These are phyloP conservation scores for Ianthella basta DNA, from an alignment of 37 sponge, comb jelly and placozoan species.

Conservation along the genomic window DNA sequence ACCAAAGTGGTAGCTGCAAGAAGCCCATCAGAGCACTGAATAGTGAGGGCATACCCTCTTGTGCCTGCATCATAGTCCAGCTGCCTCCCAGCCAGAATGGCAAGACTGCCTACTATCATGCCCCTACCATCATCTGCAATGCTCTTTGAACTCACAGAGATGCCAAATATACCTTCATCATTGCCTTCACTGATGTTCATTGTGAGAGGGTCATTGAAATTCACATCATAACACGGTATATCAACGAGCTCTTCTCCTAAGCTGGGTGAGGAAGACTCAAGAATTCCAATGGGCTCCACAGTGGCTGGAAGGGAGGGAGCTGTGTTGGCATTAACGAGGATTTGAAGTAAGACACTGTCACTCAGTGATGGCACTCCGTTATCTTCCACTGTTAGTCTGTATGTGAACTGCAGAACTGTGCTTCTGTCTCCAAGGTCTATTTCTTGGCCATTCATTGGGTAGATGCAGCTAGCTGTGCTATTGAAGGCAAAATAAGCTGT, in stretches of 20 bases:
- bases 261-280: neutral
- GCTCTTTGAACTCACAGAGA: slow-evolving; percentile 36
- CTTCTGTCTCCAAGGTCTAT: slow-evolving; percentile 16
- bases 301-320: neutral
- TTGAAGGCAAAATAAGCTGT: neutral
- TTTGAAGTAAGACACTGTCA: neutral
- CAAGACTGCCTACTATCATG: slow-evolving; percentile 47
- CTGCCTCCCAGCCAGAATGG: neutral
- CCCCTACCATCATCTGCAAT: neutral
- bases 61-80: slow-evolving; percentile 54
- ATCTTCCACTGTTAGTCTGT: slow-evolving; percentile 1
- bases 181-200: slow-evolving; percentile 52
- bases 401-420: neutral
- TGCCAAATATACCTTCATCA: slow-evolving; percentile 28
- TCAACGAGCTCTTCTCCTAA: neutral
- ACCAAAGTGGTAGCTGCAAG: neutral
- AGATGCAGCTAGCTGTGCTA: slow-evolving; percentile 7
- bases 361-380: slow-evolving; percentile 4
- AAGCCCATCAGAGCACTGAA: slow-evolving; percentile 38
- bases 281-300: neutral
- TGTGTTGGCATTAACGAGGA: slow-evolving; percentile 8
- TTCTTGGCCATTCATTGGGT: neutral
- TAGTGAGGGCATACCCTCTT: slow-evolving; percentile 16
- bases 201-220: slow-evolving; percentile 29
- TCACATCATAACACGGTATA: slow-evolving; percentile 29